Evolutionary conservation across 2,113 vertebrate species (phyloP).

Genomic region (Panthera leo): DNA sequence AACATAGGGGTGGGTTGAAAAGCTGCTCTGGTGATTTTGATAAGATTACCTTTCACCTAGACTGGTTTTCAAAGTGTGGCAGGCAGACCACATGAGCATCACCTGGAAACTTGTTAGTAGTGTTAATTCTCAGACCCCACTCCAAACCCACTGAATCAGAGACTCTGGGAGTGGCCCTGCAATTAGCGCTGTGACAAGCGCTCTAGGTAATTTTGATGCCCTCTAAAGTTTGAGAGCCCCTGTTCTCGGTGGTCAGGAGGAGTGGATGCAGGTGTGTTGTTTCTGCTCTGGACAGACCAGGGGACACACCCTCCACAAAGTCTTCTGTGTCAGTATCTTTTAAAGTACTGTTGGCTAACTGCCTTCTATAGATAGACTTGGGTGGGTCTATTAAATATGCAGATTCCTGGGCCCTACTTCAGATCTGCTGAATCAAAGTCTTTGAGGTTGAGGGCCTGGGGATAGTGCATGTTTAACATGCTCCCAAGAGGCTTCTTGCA

Average conservation of each 20-base stretch:
- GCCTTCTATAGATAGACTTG: neutral
- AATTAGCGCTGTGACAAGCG: neutral
- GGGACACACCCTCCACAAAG: neutral
- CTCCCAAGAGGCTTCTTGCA: neutral
- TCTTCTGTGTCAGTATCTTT: neutral
- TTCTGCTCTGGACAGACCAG: neutral
- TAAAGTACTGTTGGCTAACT: neutral
- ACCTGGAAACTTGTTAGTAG: neutral
- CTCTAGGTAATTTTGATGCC: neutral
- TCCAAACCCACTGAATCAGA: neutral
- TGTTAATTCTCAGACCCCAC: neutral
- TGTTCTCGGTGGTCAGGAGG: neutral
- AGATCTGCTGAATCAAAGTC: neutral
- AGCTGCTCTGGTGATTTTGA: neutral
- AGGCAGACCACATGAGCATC: neutral
- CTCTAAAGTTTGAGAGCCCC: neutral
- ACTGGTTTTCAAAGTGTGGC: neutral
- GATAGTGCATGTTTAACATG: neutral
- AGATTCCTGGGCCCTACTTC: neutral
- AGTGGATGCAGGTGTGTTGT: neutral
- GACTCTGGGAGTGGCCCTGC: neutral
- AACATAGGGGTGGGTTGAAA: neutral
- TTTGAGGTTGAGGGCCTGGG: neutral
- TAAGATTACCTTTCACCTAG: neutral
- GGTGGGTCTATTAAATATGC: neutral